Conservation (phyloP, 2,797 vertebrate genomes). For the Manis javanica region DNA sequence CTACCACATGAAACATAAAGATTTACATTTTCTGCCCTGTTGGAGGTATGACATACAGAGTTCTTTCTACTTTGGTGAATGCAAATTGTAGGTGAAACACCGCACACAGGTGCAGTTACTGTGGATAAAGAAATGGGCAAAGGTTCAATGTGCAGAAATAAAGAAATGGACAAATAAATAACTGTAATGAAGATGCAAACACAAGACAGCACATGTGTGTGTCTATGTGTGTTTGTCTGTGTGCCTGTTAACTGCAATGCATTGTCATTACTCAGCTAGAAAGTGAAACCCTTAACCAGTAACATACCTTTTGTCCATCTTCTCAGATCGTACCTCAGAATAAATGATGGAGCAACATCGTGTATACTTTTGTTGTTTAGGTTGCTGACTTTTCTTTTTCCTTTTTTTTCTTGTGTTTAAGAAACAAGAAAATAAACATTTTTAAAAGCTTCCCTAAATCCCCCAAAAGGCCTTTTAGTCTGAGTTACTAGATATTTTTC, state of each 20-base stretch:
- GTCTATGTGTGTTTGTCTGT: not conserved
- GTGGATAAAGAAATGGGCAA: too few species aligned
- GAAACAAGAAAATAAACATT: not conserved
- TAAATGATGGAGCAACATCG: not conserved
- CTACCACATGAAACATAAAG: too few species aligned
- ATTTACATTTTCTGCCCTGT: too few species aligned
- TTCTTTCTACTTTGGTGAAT: too few species aligned
- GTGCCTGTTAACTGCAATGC: not conserved
- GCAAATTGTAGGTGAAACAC: too few species aligned
- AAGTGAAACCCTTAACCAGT: not conserved
- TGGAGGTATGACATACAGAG: too few species aligned
- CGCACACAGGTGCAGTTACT: too few species aligned
- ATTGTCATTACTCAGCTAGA: not conserved
- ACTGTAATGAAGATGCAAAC: not conserved
- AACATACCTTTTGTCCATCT: not conserved
- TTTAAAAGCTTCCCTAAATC: not conserved
- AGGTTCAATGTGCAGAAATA: too few species aligned
- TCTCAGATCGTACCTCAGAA: not conserved
- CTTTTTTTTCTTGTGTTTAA: not conserved
- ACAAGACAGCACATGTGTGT: too few species aligned
- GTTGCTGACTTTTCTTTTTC: not conserved
- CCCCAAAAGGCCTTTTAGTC: not conserved
- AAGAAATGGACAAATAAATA: not conserved
- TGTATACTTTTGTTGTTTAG: not conserved
- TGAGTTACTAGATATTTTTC: slow-evolving; percentile 46